phyloP scores from a whole-genome alignment of 2,113 vertebrate species.

The Seriola aureovittata region DNA sequence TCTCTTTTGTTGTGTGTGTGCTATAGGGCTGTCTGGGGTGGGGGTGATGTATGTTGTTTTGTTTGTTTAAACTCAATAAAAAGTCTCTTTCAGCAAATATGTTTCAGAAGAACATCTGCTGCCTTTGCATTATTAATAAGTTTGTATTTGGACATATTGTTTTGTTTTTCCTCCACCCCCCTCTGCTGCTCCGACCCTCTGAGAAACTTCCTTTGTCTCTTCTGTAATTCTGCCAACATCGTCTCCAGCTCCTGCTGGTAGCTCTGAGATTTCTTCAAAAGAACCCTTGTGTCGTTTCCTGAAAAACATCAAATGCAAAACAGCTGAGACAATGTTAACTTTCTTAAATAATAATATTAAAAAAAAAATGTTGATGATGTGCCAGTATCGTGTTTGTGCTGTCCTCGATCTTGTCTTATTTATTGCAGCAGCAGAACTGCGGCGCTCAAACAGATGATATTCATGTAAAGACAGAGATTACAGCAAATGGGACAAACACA shows the following conservation, averaged over 20 bases:
- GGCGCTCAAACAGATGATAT: not conserved
- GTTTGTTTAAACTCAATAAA: too few species aligned
- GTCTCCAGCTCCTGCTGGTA: not conserved
- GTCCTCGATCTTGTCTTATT: not conserved
- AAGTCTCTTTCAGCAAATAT: not conserved
- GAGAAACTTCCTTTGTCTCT: not conserved
- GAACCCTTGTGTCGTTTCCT: constrained; percentile 3
- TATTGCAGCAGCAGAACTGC: not conserved
- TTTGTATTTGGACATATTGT: not conserved
- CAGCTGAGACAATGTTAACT: not conserved
- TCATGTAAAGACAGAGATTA: not conserved
- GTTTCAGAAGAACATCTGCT: not conserved
- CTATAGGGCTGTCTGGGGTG: too few species aligned
- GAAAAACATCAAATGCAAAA: not conserved
- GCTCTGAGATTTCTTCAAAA: not conserved
- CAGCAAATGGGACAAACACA: not conserved
- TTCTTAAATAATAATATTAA: not conserved
- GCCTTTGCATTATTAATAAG: not conserved
- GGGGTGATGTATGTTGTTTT: too few species aligned
- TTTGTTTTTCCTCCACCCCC: not conserved
- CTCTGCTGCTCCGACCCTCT: not conserved
- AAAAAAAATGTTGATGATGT: not conserved
- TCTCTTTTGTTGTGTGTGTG: too few species aligned
- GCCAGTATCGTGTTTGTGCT: not conserved
- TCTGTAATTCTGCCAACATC: not conserved